Percentiles rank a stretch among this genome's conserved stretches.
Conservation (phyloP, 2,113 vertebrate genomes). For the Paedocypris sp. region DNA sequence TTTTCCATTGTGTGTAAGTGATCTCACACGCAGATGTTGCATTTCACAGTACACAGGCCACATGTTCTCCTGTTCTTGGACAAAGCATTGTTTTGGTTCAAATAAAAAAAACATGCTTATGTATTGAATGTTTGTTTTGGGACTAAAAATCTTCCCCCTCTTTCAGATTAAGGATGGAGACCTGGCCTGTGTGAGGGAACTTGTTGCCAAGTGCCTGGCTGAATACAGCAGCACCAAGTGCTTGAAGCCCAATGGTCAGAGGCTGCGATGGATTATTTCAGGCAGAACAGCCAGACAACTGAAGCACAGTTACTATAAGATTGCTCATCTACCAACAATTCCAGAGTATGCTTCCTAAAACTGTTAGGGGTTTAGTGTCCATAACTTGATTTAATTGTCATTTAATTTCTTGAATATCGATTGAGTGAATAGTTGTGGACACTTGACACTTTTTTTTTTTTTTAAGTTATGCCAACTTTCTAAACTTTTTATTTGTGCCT, state of each 20-base stretch:
- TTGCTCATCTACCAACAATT: conserved; percentile 89
- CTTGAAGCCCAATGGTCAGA: conserved; percentile 79
- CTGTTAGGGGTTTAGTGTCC: conserved; percentile 14
- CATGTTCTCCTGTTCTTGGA: too few species aligned
- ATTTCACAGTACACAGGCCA: too few species aligned
- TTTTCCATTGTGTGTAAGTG: too few species aligned
- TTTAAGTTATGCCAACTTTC: conserved; percentile 25
- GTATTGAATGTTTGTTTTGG: background rate
- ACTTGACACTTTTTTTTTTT: conserved; percentile 36
- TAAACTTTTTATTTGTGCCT: background rate
- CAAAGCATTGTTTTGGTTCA: too few species aligned
- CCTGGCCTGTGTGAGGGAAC: conserved; percentile 74
- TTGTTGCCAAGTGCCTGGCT: conserved; percentile 81
- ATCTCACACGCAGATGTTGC: too few species aligned
- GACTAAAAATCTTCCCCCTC: too few species aligned
- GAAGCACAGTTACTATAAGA: conserved; percentile 89
- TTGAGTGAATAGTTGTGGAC: background rate
- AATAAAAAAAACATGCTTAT: background rate
- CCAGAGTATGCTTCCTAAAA: conserved; percentile 71
- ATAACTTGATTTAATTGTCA: too few species aligned
- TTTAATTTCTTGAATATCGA: too few species aligned
- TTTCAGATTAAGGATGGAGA: conserved; percentile 75
- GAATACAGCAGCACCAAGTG: conserved; percentile 84
- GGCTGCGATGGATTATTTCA: conserved; percentile 90
- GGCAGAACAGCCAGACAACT: conserved; percentile 83